Evolutionary conservation across 1,140 invertebrate genomes (phyloP).

Genomic region (Chironomus tepperi): DNA sequence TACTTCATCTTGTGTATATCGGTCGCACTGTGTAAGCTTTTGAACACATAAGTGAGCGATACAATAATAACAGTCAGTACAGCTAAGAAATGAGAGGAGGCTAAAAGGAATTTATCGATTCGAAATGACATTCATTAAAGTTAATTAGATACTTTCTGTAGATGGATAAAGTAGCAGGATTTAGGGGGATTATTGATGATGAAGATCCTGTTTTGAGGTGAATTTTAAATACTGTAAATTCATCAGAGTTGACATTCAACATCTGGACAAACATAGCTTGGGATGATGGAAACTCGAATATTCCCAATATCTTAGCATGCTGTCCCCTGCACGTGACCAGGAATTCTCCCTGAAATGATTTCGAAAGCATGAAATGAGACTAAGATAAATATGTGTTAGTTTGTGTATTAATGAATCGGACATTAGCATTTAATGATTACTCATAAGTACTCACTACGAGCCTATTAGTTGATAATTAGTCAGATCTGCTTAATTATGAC

Average conservation of each 20-base stretch:
- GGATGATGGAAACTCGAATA: no score
- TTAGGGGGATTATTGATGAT: no score
- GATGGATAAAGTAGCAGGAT: neutral
- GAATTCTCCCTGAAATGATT: neutral
- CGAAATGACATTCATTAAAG: constrained; percentile 2
- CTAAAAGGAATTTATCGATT: no score
- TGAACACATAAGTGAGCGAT: no score
- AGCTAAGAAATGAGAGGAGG: no score
- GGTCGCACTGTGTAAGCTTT: neutral
- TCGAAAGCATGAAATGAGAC: neutral
- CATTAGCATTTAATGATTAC: neutral
- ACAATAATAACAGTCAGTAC: no score
- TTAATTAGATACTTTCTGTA: constrained; percentile 8
- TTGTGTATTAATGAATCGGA: neutral
- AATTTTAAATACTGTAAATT: no score
- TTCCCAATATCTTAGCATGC: neutral
- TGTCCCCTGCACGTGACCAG: neutral
- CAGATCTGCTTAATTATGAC: no score
- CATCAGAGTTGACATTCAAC: no score
- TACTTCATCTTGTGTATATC: neutral
- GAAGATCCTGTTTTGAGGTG: no score
- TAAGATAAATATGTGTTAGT: neutral
- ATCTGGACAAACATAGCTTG: no score
- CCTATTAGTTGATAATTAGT: neutral
- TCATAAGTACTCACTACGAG: neutral